Evolutionary conservation across 1,140 invertebrate genomes (phyloP), one percentile per base, ranked within the genome.

Genomic region (Gonioctena quinquepunctata): DNA sequence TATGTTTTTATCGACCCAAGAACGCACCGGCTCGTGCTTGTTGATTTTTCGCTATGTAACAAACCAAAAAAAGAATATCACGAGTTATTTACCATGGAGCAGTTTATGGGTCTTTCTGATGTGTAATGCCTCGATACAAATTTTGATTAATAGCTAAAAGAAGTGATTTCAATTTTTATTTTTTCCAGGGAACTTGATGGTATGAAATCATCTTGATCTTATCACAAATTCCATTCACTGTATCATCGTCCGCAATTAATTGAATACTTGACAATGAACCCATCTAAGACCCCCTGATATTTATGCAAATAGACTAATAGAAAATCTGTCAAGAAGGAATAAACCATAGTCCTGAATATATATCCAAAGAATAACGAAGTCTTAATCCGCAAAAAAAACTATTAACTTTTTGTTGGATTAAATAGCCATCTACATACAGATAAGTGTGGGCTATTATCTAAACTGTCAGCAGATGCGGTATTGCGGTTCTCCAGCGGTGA

Each of bases 361-460:
- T 66, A 66, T 66, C 54, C 63, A 49, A 66, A 56, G 48, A 66
- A 66, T 66, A 66, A 66, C 63, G 49, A 56, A 66, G 23, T 54
- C 63, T 66, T 66, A 66, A 66, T 66, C 63, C 26, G 63, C 63
- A 62, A 66, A 66, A 70, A 68, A 71, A 74, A 64, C 64, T 68
- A 70, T 70, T 70, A 70, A 73, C 65, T 71, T 71, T 67, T 69
- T 62, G 69, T 50, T 42, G 66, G 25, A 70, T 71, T 66, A 67
- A 70, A 67, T 61, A 52, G 56, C 66, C 42, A 71, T 74, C 72
- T 74, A 71, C 72, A 74, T 74, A 66, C 61, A 74, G 72, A 74
- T 74, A 74, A 74, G 69, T 74, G 66, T 68, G 52, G 72, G 69
- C 72, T 71, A 74, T 74, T 74, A 74, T 74, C 72, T 71, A 68